These are phyloP conservation scores for Neolamprologus ventralis DNA, from an alignment of 2,113 vertebrate species.

Conservation along the genomic window DNA sequence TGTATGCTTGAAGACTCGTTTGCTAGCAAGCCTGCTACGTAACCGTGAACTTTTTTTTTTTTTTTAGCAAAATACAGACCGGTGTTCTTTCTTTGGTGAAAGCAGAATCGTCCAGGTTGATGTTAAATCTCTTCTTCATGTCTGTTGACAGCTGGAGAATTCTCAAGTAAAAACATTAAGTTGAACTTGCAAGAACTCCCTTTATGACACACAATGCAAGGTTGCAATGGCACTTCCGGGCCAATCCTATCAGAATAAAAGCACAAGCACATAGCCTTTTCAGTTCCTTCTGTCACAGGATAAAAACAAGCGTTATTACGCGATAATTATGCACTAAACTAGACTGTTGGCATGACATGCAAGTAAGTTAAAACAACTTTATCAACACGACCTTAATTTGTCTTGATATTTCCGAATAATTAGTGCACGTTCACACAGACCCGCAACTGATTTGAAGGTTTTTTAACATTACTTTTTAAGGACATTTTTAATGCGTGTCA, in stretches of 20 bases:
- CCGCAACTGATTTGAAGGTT: neutral
- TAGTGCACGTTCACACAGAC: neutral
- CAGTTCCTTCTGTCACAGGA: neutral
- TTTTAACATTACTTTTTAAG: neutral
- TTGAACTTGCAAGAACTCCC: neutral
- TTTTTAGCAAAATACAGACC: conserved; percentile 34
- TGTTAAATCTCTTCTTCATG: conserved; percentile 70
- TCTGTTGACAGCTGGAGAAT: neutral
- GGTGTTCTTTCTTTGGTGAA: conserved; percentile 63
- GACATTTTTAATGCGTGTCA: neutral
- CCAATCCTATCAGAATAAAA: conserved; percentile 2
- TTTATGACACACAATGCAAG: neutral
- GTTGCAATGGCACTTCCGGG: neutral
- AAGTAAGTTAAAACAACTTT: neutral
- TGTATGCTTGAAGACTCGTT: neutral
- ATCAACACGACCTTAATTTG: neutral
- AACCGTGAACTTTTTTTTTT: neutral
- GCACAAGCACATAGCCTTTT: neutral
- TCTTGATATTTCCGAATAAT: neutral
- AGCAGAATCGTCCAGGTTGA: conserved; percentile 68
- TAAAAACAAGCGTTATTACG: neutral
- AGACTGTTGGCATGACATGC: neutral
- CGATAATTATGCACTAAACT: neutral
- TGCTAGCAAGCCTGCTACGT: neutral
- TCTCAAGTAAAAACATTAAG: neutral